Conservation (phyloP, 2,888 invertebrate species). For the Lamellibrachia columna region DNA sequence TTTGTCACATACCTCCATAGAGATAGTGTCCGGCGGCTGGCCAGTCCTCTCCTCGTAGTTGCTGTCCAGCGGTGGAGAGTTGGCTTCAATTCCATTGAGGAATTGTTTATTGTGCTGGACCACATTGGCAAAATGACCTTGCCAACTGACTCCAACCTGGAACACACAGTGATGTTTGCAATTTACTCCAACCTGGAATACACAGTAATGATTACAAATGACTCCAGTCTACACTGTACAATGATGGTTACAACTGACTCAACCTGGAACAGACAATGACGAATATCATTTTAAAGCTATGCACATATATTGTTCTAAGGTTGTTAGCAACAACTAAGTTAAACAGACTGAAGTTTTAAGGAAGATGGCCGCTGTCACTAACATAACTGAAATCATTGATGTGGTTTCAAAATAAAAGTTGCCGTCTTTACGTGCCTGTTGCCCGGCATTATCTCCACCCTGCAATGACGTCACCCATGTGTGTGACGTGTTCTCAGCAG, state of each 20-base stretch:
- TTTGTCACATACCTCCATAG: conserved; percentile 20
- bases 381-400: no score
- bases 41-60: conserved; percentile 24
- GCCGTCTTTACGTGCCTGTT: background rate
- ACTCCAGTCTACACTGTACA: no score
- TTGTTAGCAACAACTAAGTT: no score
- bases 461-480: conserved; percentile 23
- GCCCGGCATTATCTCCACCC: background rate
- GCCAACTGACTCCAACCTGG: background rate
- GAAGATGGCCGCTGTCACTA: no score
- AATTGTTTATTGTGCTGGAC: background rate
- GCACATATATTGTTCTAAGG: no score
- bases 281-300: no score
- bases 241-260: no score
- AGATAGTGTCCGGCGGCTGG: conserved; percentile 21
- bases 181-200: background rate
- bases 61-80: background rate
- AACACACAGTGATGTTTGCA: background rate
- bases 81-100: background rate
- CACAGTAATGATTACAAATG: background rate
- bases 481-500: conserved; percentile 23
- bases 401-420: background rate
- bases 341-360: no score
- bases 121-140: background rate
- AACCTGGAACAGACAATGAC: no score